Percentiles rank a stretch among this genome's conserved stretches.
phyloP scores from a whole-genome alignment of 2,113 vertebrate genomes.

The Pithys albifrons region DNA sequence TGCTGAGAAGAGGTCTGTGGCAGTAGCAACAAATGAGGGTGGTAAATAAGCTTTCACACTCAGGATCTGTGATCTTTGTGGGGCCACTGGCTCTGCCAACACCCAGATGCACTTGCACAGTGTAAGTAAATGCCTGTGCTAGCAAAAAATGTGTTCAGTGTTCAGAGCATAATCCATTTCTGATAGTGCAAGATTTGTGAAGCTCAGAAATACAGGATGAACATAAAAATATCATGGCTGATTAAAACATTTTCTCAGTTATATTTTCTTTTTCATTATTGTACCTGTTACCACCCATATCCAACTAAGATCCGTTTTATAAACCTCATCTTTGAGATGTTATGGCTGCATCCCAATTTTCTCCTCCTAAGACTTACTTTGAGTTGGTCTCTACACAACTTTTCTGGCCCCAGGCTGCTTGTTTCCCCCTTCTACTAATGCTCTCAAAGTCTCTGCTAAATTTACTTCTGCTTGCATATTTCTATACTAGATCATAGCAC shows the following conservation, averaged over 20 bases:
- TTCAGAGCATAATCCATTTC: neutral
- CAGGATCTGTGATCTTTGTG: neutral
- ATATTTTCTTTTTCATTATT: neutral
- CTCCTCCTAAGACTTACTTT: neutral
- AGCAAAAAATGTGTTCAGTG: neutral
- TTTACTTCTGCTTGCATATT: neutral
- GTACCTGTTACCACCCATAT: neutral
- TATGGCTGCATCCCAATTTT: neutral
- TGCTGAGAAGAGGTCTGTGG: constrained; percentile 33
- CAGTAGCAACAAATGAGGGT: neutral
- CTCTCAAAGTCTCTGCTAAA: neutral
- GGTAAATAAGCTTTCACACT: constrained; percentile 26
- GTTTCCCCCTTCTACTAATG: neutral
- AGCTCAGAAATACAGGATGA: neutral
- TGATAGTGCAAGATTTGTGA: neutral
- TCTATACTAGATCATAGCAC: neutral
- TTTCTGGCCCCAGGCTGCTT: neutral
- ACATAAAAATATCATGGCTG: neutral
- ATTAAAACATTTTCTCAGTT: neutral
- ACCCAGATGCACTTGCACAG: neutral
- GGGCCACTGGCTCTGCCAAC: neutral
- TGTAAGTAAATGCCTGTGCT: neutral
- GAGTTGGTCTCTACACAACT: neutral
- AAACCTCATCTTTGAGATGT: neutral
- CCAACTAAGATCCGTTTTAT: neutral